phyloP scores from a whole-genome alignment of 2,113 vertebrate genomes.

The Pipra filicauda region DNA sequence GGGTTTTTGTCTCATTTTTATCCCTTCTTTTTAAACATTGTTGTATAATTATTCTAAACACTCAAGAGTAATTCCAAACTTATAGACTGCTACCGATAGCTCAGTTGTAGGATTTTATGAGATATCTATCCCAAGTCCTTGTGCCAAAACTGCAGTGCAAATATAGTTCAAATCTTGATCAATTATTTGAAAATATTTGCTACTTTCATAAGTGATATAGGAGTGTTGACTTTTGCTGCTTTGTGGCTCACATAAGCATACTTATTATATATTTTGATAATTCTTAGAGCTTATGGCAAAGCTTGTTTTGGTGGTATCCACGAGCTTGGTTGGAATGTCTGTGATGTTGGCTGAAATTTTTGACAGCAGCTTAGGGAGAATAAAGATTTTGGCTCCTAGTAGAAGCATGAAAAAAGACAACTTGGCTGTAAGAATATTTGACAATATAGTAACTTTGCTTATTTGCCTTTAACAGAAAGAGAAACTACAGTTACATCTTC shows the following conservation, averaged over 20 bases:
- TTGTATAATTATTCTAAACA: not conserved
- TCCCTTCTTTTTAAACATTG: not conserved
- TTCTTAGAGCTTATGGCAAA: not conserved
- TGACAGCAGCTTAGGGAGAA: not conserved
- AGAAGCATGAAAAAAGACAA: not conserved
- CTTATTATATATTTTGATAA: not conserved
- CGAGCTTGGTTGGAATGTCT: not conserved
- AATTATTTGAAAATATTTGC: not conserved
- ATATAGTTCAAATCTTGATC: not conserved
- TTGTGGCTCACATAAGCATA: not conserved
- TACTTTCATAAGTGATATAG: not conserved
- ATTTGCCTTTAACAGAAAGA: not conserved
- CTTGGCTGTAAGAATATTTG: not conserved
- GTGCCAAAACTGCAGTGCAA: not conserved
- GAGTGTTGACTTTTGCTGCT: not conserved
- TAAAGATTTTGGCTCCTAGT: not conserved
- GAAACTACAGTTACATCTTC: not conserved
- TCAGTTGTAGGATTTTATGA: not conserved
- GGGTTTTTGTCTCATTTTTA: not conserved
- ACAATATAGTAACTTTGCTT: not conserved
- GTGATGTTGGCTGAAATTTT: not conserved
- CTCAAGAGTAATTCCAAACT: not conserved
- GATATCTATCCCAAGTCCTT: not conserved
- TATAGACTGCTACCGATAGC: accelerated
- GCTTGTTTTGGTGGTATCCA: not conserved